Conservation (phyloP, 1,140 invertebrate species). For the Palaemon carinicauda region DNA sequence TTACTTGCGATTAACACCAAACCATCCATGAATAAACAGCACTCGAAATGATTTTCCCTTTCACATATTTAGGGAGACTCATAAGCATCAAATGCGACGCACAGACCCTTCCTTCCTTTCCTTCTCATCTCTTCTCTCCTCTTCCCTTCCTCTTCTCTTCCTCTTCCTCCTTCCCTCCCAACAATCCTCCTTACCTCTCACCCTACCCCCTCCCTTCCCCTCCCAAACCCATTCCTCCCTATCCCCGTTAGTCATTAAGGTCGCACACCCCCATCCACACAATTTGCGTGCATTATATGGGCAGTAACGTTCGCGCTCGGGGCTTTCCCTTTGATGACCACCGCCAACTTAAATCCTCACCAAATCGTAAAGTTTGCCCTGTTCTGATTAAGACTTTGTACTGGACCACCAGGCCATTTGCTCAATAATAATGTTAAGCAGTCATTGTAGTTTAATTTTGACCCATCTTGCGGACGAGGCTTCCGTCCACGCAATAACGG, state of each 20-base stretch:
- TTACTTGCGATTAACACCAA: no score
- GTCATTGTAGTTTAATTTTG: constrained; percentile 29
- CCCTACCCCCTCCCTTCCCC: neutral
- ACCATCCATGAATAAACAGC: no score
- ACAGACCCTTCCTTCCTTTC: neutral
- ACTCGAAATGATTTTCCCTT: no score
- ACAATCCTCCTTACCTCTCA: neutral
- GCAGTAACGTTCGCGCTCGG: constrained; percentile 39
- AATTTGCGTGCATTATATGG: constrained; percentile 53
- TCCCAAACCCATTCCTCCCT: neutral
- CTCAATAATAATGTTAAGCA: constrained; percentile 50
- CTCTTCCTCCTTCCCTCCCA: neutral
- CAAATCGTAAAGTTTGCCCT: constrained; percentile 48
- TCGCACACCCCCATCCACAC: constrained; percentile 43
- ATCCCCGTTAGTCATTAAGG: constrained; percentile 35
- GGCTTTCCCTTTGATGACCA: constrained; percentile 42
- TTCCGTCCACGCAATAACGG: neutral
- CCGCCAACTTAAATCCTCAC: constrained; percentile 34
- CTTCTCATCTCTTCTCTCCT: neutral
- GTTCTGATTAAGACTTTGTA: constrained; percentile 54
- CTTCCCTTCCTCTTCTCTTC: neutral
- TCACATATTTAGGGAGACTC: no score
- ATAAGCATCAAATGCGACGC: neutral
- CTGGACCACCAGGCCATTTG: constrained; percentile 40
- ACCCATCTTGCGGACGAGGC: neutral